Base-by-base conservation (phyloP, 2,797 vertebrate genomes). In the Urocyon cinereoargenteus region DNA sequence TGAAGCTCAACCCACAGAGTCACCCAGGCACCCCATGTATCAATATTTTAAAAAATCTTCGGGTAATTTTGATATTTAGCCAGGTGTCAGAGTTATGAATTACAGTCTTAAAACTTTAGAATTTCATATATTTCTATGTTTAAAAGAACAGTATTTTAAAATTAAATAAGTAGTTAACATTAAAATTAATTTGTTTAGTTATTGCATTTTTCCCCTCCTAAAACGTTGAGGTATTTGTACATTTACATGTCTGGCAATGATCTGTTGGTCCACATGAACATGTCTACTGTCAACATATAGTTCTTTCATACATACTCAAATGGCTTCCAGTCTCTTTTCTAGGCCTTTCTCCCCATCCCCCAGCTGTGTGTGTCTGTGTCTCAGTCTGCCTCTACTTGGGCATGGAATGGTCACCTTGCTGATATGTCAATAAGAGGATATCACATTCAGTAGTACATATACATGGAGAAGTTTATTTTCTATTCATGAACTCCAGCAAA, bases 141-240 rank as follows among this genome's bases (percentile, higher is more conserved):
- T 97, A 59, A 62, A 93, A 85, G 66, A 57, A 75, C 51, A 59
- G 24, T 55, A 61, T 45, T 84, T 77, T 36, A 28, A 45, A 57
- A 13, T 90, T 68, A 77, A 59, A 78, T 34, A 81, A 89, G 53
- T 70, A 81, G 51, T 86, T 83, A 85, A 64, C 73, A 8, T 57
- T 86, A 82, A 83, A 86, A 83, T 88, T 86, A 57, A 53, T 86
- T 75, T 82, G 45, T 73, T 84, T 70, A 75, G 51, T 64, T 24
- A 64, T 49, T 90, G 79, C 15, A 79, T 45, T 89, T 40, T 59
- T 57, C 16, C 11, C 15, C 68, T 89, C n/a, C 83, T 79, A 12
- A 55, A 95, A 66, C 59, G 12, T 45, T 14, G 28, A 61, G 45
- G 16, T 92, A 19, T 87, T 84, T 89, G 22, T 88, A 21, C 64